Evolutionary conservation across 2,888 invertebrate genomes (phyloP).

Genomic region (Eledona agricola): DNA sequence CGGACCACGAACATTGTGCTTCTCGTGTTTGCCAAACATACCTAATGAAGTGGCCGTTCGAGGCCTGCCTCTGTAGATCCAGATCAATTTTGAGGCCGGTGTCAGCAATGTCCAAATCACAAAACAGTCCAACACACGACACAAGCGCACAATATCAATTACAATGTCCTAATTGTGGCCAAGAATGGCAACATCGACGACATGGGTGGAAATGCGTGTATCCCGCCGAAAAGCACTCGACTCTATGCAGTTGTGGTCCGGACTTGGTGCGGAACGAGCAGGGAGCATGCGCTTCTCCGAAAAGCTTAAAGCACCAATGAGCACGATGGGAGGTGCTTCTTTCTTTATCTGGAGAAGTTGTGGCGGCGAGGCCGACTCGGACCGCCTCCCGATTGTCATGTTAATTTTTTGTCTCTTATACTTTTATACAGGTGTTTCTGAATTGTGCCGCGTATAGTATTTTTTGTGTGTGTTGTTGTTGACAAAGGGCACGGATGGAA

Average conservation of each 20-base stretch:
- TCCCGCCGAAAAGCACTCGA: conserved; percentile 57
- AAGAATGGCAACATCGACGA: conserved; percentile 31
- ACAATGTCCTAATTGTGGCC: conserved; percentile 26
- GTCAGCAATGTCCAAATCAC: conserved; percentile 46
- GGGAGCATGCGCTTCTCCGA: conserved; percentile 54
- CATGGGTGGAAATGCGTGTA: conserved; percentile 51
- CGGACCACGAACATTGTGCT: background rate
- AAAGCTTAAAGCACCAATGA: conserved; percentile 53
- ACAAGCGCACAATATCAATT: conserved; percentile 32
- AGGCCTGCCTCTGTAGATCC: conserved; percentile 77
- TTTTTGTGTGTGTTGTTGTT: conserved; percentile 39
- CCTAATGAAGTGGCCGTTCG: conserved; percentile 82
- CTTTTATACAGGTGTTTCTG: conserved; percentile 63
- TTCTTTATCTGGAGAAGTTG: conserved; percentile 60
- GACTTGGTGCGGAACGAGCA: conserved; percentile 40
- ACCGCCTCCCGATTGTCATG: conserved; percentile 61
- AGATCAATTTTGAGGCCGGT: conserved; percentile 77
- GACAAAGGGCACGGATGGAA: conserved; percentile 41
- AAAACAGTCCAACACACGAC: conserved; percentile 35
- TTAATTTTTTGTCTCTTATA: conserved; percentile 63
- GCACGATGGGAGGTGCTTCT: conserved; percentile 53
- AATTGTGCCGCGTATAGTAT: conserved; percentile 52
- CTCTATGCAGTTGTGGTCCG: conserved; percentile 52
- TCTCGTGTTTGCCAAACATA: conserved; percentile 47
- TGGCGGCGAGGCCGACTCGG: conserved; percentile 58